These are phyloP conservation scores for Pseudochromis fuscus DNA, from an alignment of 2,797 vertebrate species.

Conservation along the genomic window DNA sequence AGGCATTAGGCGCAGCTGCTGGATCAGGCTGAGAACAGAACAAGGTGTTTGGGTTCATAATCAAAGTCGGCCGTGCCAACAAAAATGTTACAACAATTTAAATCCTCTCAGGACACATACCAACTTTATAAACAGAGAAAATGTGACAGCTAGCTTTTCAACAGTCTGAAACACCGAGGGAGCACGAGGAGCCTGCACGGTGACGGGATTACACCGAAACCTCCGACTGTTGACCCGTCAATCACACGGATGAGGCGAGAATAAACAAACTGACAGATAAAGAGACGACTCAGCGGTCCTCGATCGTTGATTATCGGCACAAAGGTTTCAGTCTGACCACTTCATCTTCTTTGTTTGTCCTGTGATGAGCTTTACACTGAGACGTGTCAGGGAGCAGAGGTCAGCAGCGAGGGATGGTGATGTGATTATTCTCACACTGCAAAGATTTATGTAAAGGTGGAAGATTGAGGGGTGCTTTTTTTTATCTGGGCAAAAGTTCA, in stretches of 20 bases:
- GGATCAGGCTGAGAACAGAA: slow-evolving; percentile 54
- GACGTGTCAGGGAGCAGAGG: slow-evolving; percentile 24
- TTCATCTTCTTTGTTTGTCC: neutral
- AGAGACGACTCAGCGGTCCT: slow-evolving; percentile 36
- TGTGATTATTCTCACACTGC: too few relatives aligned
- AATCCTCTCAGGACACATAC: slow-evolving; percentile 14
- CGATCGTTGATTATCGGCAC: slow-evolving; percentile 53
- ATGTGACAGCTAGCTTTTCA: neutral
- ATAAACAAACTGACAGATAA: slow-evolving; percentile 16
- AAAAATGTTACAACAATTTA: slow-evolving; percentile 19
- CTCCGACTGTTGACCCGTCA: neutral
- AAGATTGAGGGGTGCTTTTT: neutral
- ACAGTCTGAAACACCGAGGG: slow-evolving; percentile 12
- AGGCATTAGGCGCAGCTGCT: slow-evolving; percentile 24
- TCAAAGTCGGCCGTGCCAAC: slow-evolving; percentile 21
- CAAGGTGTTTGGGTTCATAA: slow-evolving; percentile 42
- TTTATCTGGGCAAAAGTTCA: slow-evolving; percentile 44
- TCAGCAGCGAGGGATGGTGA: slow-evolving; percentile 20
- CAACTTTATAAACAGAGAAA: neutral
- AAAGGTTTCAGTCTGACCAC: slow-evolving; percentile 14
- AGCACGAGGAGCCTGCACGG: slow-evolving; percentile 5
- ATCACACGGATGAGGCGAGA: neutral
- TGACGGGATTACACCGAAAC: slow-evolving; percentile 16
- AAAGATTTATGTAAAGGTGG: too few relatives aligned
- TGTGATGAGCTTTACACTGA: slow-evolving; percentile 37